Conservation (phyloP, 2,797 vertebrate species). For the Babyrousa celebensis region DNA sequence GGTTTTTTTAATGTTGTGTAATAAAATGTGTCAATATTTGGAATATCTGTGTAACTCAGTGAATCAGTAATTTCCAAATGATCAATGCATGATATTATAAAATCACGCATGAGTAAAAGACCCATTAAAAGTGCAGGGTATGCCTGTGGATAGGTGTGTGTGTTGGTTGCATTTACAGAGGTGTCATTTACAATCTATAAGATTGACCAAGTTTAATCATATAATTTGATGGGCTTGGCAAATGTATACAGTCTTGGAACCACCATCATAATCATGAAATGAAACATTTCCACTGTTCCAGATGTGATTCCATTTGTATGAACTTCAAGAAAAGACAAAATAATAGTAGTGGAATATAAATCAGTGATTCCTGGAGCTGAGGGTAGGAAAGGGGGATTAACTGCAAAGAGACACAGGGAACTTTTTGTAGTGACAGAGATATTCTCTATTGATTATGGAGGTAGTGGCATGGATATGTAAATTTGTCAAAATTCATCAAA, state of each 20-base stretch:
- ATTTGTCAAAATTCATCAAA: not conserved
- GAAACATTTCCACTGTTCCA: not conserved
- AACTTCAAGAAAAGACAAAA: slow-evolving; percentile 29
- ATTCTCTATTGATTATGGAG: not conserved
- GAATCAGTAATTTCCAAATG: not conserved
- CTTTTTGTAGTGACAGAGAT: too few species aligned
- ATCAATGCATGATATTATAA: not conserved
- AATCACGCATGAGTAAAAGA: not conserved
- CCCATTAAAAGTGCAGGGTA: not conserved
- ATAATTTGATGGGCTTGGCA: too few species aligned
- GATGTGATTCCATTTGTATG: not conserved
- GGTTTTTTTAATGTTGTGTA: not conserved
- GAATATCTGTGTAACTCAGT: not conserved
- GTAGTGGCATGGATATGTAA: not conserved
- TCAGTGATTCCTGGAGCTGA: not conserved
- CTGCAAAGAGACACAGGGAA: not conserved
- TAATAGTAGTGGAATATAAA: not conserved
- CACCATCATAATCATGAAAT: too few species aligned
- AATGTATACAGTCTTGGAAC: too few species aligned
- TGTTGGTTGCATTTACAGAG: too few species aligned
- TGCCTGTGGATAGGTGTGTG: not conserved
- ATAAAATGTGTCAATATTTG: slow-evolving; percentile 18
- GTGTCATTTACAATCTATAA: too few species aligned
- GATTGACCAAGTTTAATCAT: too few species aligned
- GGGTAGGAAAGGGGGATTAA: not conserved